phyloP scores from a whole-genome alignment of 2,113 vertebrate genomes.

The Penelope pileata region DNA sequence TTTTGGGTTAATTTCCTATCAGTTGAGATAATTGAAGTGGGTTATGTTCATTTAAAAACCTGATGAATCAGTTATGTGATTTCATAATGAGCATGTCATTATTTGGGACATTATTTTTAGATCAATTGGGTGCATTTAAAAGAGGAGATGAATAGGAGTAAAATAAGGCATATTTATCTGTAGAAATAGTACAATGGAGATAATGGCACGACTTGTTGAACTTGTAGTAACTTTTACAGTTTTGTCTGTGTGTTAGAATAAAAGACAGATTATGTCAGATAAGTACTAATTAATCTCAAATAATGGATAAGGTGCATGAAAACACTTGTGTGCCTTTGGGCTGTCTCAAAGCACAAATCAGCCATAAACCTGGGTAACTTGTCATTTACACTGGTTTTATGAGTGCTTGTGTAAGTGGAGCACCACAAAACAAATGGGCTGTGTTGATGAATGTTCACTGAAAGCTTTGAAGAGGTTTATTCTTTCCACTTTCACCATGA shows the following conservation, averaged over 20 bases:
- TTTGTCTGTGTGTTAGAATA: background rate
- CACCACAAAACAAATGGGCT: background rate
- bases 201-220: background rate
- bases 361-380: background rate
- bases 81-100: background rate
- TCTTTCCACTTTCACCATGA: background rate
- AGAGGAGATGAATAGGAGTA: background rate
- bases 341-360: background rate
- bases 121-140: background rate
- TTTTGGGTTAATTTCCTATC: background rate
- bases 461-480: background rate
- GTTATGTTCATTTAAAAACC: background rate
- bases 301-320: background rate
- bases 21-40: background rate
- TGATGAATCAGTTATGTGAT: background rate
- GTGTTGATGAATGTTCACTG: background rate
- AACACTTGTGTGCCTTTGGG: background rate
- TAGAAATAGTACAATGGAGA: background rate
- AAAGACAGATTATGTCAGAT: background rate
- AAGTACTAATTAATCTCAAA: background rate
- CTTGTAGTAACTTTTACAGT: background rate
- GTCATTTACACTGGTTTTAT: background rate
- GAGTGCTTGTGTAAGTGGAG: background rate
- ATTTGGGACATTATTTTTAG: background rate
- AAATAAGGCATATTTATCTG: background rate